Conservation (phyloP, 2,797 vertebrate genomes). For the Pristis pectinata region DNA sequence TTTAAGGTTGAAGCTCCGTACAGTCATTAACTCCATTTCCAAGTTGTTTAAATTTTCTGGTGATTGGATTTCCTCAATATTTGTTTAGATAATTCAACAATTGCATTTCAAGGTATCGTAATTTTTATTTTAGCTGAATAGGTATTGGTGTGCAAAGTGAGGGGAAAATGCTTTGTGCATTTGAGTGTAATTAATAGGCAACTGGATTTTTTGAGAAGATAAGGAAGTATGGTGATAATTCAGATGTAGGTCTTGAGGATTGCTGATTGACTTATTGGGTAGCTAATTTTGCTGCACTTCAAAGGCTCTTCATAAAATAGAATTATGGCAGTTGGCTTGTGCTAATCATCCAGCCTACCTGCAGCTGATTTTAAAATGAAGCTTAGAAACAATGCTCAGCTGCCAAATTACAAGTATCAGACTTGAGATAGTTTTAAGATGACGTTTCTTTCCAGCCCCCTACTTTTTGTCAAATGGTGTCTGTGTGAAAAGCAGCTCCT, state of each 20-base stretch:
- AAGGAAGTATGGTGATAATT: background rate
- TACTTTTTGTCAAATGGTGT: background rate
- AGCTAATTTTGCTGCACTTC: background rate
- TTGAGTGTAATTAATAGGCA: background rate
- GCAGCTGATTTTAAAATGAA: background rate
- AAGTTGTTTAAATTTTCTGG: background rate
- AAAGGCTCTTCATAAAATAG: background rate
- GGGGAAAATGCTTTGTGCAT: background rate
- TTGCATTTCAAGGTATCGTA: background rate
- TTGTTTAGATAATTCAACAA: background rate
- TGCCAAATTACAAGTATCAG: background rate
- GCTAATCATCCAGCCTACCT: background rate
- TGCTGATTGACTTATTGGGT: background rate
- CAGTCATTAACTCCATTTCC: background rate
- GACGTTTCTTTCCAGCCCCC: background rate
- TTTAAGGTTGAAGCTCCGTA: background rate
- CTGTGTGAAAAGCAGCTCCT: background rate
- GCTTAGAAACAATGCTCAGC: background rate
- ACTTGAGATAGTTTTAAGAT: background rate
- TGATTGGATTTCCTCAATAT: background rate
- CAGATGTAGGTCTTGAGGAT: background rate
- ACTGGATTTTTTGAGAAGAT: background rate
- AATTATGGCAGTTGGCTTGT: no score
- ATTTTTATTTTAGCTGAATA: no score
- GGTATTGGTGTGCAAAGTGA: no score